A percentile compares a stretch with the other conserved stretches of the same genome.
phyloP scores from a whole-genome alignment of 2,797 vertebrate genomes.

The Microctenopoma stevenorrisi region DNA sequence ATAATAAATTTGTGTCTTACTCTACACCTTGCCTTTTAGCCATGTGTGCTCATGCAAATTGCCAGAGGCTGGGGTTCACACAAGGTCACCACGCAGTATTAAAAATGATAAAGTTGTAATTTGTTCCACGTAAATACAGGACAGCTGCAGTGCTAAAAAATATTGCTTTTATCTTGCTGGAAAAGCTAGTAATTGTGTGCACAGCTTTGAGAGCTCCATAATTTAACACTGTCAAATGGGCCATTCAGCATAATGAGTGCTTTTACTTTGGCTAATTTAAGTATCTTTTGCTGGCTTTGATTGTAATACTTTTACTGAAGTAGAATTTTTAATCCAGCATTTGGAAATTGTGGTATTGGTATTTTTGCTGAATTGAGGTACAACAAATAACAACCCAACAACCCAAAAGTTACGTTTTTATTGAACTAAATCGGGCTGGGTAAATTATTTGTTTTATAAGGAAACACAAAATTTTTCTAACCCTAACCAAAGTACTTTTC shows the following conservation, averaged over 20 bases:
- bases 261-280: conserved; percentile 5
- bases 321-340: too few relatives aligned
- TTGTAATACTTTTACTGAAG: too few relatives aligned
- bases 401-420: too few relatives aligned
- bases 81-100: too few relatives aligned
- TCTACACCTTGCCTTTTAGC: neutral
- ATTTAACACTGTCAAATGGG: neutral
- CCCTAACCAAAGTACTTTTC: too few relatives aligned
- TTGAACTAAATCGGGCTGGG: too few relatives aligned
- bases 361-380: neutral
- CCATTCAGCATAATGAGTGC: neutral
- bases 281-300: too few relatives aligned
- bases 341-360: neutral
- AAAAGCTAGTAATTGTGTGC: neutral
- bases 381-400: too few relatives aligned
- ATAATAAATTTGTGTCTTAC: too few relatives aligned
- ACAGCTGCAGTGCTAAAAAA: neutral
- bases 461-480: too few relatives aligned
- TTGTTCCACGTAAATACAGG: neutral
- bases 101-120: neutral
- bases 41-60: neutral
- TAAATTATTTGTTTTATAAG: too few relatives aligned
- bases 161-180: neutral
- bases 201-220: neutral
- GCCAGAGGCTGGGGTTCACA: neutral